A percentile compares a stretch with the other conserved stretches of the same genome.
Evolutionary conservation across 64 coral and sea anemone species (phyloP).

Genomic region (Anthopleura sola): DNA sequence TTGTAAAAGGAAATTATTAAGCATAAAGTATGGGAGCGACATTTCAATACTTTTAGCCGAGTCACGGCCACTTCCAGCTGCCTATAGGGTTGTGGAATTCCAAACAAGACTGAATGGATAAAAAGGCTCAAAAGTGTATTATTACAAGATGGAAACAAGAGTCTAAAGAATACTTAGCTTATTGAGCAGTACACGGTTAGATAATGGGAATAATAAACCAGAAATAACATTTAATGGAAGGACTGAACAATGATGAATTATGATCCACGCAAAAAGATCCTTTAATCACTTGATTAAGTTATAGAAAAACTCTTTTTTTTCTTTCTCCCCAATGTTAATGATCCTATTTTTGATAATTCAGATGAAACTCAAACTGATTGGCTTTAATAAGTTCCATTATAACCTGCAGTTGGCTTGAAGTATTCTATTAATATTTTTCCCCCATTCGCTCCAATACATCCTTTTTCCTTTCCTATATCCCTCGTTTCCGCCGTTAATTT

Average conservation of each 20-base stretch:
- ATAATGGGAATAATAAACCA: background rate
- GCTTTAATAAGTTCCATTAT: background rate
- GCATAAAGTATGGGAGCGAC: background rate
- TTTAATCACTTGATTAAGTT: constrained; percentile 12
- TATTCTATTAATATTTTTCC: too few relatives aligned
- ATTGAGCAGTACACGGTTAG: too few relatives aligned
- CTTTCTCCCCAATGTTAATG: background rate
- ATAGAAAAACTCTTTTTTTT: background rate
- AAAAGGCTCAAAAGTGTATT: background rate
- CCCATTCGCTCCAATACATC: background rate
- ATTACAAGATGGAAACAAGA: background rate
- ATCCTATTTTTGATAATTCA: background rate
- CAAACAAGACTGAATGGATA: background rate
- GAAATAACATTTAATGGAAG: background rate
- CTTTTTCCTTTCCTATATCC: background rate
- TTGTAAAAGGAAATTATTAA: background rate
- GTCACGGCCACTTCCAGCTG: background rate
- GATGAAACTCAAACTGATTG: background rate
- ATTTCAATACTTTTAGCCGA: background rate
- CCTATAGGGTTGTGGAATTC: background rate
- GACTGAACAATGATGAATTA: background rate
- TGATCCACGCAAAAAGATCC: background rate
- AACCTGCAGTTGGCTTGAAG: background rate
- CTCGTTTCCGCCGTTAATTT: constrained; percentile 8
- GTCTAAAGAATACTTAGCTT: background rate